Evolutionary conservation across 2,888 invertebrate genomes (phyloP).

Genomic region (Fragum fragum): DNA sequence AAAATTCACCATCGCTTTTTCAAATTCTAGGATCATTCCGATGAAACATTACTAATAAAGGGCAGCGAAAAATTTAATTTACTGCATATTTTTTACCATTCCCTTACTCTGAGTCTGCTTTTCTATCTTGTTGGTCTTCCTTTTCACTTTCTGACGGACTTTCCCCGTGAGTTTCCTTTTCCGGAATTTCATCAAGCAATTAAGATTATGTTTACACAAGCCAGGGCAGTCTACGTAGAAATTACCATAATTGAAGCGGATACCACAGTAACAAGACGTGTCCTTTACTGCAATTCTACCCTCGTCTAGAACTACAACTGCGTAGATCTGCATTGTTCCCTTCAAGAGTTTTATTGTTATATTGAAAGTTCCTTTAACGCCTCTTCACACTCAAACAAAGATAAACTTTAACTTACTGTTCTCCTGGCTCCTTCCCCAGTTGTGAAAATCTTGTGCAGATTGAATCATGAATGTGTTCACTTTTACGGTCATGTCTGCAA

Average conservation of each 20-base stretch:
- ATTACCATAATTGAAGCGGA: conserved; percentile 37
- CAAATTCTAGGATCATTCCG: too few relatives aligned
- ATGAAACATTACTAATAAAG: too few relatives aligned
- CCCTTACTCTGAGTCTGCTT: too few relatives aligned
- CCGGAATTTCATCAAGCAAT: too few relatives aligned
- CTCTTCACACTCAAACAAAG: conserved; percentile 39
- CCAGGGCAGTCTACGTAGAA: too few relatives aligned
- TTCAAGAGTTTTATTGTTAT: conserved; percentile 41
- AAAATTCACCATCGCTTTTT: too few relatives aligned
- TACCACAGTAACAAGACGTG: conserved; percentile 42
- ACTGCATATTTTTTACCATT: too few relatives aligned
- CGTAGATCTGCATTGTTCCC: conserved; percentile 41
- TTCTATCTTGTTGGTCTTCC: too few relatives aligned
- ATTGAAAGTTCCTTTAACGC: neutral
- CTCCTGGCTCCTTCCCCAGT: conserved; percentile 20
- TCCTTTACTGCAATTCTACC: conserved; percentile 18
- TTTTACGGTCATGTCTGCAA: conserved; percentile 41
- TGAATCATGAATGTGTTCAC: conserved; percentile 33
- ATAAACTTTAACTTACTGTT: conserved; percentile 29
- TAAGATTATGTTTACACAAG: too few relatives aligned
- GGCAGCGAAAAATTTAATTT: too few relatives aligned
- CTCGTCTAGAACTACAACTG: conserved; percentile 31
- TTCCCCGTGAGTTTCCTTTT: too few relatives aligned
- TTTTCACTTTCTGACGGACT: too few relatives aligned
- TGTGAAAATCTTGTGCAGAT: conserved; percentile 44